These are phyloP conservation scores for Petrophora chlorosata DNA, from an alignment of 2,888 invertebrate genomes.

Conservation along the genomic window DNA sequence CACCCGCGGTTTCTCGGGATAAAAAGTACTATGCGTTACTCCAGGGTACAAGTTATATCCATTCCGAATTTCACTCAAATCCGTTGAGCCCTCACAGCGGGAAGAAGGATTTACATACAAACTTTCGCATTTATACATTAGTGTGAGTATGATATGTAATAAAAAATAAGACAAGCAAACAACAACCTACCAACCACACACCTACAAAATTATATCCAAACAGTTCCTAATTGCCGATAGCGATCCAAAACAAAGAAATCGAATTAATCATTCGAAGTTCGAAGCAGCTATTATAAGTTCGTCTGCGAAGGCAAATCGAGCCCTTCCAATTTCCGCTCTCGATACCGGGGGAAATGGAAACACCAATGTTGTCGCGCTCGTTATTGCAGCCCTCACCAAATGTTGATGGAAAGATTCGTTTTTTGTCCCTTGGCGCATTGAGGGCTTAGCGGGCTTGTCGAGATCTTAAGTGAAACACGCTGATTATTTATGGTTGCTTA, in stretches of 20 bases:
- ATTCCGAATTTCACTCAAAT: too few relatives aligned
- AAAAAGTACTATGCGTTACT: too few relatives aligned
- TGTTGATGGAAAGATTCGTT: neutral
- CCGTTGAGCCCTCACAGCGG: too few relatives aligned
- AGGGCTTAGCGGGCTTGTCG: neutral
- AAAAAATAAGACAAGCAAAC: too few relatives aligned
- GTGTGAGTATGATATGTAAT: too few relatives aligned
- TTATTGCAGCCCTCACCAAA: constrained; percentile 20
- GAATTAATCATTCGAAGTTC: constrained; percentile 38
- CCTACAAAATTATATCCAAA: neutral
- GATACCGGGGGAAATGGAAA: constrained; percentile 45
- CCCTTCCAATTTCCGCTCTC: constrained; percentile 45
- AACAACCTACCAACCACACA: neutral
- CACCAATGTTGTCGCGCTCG: constrained; percentile 28
- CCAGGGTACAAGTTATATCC: too few relatives aligned
- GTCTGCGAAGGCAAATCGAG: constrained; percentile 41
- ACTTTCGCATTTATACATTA: too few relatives aligned
- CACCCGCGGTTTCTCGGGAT: too few relatives aligned
- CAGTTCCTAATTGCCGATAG: constrained; percentile 19
- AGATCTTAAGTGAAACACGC: too few relatives aligned
- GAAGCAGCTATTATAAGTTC: constrained; percentile 43
- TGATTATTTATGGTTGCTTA: too few relatives aligned
- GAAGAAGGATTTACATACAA: too few relatives aligned
- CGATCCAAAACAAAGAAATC: constrained; percentile 32
- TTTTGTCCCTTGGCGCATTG: neutral